These are phyloP conservation scores for Lethenteron camtschaticum DNA, from an alignment of 2,113 vertebrate genomes.

Conservation along the genomic window DNA sequence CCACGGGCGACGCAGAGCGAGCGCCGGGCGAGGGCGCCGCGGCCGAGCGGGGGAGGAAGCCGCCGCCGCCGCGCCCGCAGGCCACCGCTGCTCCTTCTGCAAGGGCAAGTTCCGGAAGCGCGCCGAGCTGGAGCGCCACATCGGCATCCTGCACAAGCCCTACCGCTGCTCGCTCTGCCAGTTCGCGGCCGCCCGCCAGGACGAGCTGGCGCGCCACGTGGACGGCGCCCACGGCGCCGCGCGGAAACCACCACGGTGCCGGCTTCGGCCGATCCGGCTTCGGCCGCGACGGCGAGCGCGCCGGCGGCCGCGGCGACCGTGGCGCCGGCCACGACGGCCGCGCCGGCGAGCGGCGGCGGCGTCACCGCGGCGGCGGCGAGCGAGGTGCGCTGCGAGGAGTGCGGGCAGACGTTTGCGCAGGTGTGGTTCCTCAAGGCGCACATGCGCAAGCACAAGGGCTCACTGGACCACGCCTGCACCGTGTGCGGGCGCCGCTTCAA, in stretches of 20 bases:
- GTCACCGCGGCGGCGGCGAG: constrained; percentile 97
- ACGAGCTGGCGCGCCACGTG: constrained; percentile 85
- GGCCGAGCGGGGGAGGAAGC: too few relatives aligned
- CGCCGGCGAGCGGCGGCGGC: constrained; percentile 98
- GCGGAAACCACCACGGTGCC: constrained; percentile 19
- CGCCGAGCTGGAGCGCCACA: constrained; percentile 83
- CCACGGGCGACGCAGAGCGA: too few relatives aligned
- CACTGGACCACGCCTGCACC: constrained; percentile 66
- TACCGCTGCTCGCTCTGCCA: constrained; percentile 96
- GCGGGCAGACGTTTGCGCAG: constrained; percentile 86
- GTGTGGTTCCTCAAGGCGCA: constrained; percentile 99
- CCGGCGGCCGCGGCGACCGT: constrained; percentile 73
- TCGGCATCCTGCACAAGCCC: constrained; percentile 92
- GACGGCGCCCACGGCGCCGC: constrained; percentile 18
- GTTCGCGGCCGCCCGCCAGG: constrained; percentile 82
- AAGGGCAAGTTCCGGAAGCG: constrained; percentile 98
- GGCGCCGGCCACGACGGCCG: constrained; percentile 90
- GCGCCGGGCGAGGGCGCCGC: too few relatives aligned
- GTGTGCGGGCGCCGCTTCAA: constrained; percentile 76
- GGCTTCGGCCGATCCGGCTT: background rate
- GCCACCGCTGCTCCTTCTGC: constrained; percentile 56
- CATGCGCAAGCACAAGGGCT: constrained; percentile 76
- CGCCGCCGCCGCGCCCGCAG: too few relatives aligned
- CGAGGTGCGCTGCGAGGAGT: constrained; percentile 95
- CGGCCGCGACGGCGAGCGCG: constrained; percentile 20